Percentiles rank a stretch among this genome's conserved stretches.
phyloP scores from a whole-genome alignment of 2,797 vertebrate species.

The Tenualosa ilisha region DNA sequence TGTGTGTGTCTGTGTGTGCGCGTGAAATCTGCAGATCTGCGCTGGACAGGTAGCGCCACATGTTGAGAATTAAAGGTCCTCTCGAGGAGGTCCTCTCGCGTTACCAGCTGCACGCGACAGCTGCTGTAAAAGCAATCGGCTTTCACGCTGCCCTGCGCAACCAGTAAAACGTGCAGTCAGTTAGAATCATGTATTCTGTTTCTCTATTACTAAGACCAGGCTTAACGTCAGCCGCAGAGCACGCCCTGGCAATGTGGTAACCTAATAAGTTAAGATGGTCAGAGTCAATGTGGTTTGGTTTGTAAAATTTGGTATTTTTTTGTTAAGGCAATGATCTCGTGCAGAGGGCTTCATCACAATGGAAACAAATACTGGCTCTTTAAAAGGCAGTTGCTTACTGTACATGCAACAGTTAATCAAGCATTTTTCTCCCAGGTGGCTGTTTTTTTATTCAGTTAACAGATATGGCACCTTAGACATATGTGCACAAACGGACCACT shows the following conservation, averaged over 20 bases:
- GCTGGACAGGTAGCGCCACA: slow-evolving; percentile 79
- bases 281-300: slow-evolving; percentile 18
- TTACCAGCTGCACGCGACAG: slow-evolving; percentile 82
- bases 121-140: slow-evolving; percentile 71
- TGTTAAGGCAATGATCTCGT: too few species aligned
- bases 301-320: too few species aligned
- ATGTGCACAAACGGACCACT: background rate
- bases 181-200: slow-evolving; percentile 63
- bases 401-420: too few species aligned
- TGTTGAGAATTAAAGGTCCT: slow-evolving; percentile 72
- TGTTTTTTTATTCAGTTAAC: too few species aligned
- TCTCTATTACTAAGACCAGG: slow-evolving; percentile 39
- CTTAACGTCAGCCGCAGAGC: slow-evolving; percentile 18
- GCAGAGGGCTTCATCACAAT: background rate
- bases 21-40: slow-evolving; percentile 74
- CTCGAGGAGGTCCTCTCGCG: slow-evolving; percentile 57
- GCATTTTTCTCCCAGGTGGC: too few species aligned
- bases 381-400: too few species aligned
- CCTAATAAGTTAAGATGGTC: background rate
- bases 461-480: too few species aligned
- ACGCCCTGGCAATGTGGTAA: background rate
- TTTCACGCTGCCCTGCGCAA: slow-evolving; percentile 71
- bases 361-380: too few species aligned
- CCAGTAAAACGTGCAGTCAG: slow-evolving; percentile 65
- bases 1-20: slow-evolving; percentile 41